Base-by-base conservation (phyloP, 1,140 invertebrate species). In the Temnothorax longispinosus region DNA sequence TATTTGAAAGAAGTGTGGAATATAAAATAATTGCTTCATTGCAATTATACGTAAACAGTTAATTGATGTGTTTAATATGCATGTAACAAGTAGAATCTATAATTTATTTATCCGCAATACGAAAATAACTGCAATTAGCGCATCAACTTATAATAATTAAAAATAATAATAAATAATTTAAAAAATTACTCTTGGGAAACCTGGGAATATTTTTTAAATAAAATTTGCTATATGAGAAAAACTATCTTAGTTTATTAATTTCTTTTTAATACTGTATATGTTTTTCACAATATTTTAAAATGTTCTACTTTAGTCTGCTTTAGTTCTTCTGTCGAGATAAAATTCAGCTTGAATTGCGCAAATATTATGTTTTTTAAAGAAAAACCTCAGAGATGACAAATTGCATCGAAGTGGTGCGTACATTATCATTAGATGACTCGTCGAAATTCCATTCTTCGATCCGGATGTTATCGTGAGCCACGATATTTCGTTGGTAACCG, bases 401-500 rank as follows among this genome's bases (percentile, higher is more conserved):
- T 38, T 32, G 41, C 27, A 21, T 60, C 27, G 41, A 60, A 50
- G 13, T 41, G 67, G n/a, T 74, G 80, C 80, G 56, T 75, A 21
- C 69, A 60, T 74, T 74, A 84, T 84, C 80, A 84, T 84, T 84
- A 84, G 38, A 32, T 84, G 80, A 84, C 69, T 84, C 54, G 56
- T 84, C 32, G 54, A 62, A 84, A 84, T 74, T 84, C 44, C 41
- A 41, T 38, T 82, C 69, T 60, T 75, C 27, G 80, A 75, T 84
- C 80, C 41, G 80, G 44, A 84, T 62, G 41, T 84, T 84, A 84
- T 60, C 69, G 69, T 38, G 67, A 58, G 54, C 27, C 80, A 60
- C 80, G 80, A 84, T 27, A 27, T 84, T 84, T 74, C 69, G 69
- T 56, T 74, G 80, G 80, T 84, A 84, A 84, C 80, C 80, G 80